These are phyloP conservation scores for Siniperca scherzeri DNA, from an alignment of 2,797 vertebrate genomes.

Conservation along the genomic window DNA sequence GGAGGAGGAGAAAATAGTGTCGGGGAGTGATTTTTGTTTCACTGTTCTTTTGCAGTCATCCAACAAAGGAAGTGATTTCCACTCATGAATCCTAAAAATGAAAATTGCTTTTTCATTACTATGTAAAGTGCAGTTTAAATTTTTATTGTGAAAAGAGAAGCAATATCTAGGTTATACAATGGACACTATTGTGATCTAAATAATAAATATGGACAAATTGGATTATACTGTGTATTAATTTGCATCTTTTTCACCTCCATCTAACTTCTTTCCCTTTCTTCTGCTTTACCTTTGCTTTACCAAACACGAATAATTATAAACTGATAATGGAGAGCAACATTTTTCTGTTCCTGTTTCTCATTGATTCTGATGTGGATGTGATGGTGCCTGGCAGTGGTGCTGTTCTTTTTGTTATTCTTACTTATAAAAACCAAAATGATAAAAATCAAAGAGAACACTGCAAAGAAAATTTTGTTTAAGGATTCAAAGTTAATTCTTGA, in stretches of 20 bases:
- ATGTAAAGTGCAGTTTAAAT: neutral
- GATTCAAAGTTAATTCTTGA: neutral
- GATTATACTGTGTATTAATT: neutral
- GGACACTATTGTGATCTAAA: neutral
- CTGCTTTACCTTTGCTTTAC: neutral
- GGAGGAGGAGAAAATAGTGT: slow-evolving; percentile 9
- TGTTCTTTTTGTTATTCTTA: neutral
- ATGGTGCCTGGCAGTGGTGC: neutral
- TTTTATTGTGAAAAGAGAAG: neutral
- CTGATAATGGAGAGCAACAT: neutral
- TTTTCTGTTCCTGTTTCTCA: neutral
- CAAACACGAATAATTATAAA: neutral
- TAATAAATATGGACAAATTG: neutral
- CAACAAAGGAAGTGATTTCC: slow-evolving; percentile 3
- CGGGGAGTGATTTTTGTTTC: slow-evolving; percentile 27
- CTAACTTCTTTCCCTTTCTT: neutral
- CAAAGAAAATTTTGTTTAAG: neutral
- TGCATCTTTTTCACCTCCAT: neutral
- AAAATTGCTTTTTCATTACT: neutral
- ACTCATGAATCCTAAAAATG: neutral
- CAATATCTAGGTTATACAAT: neutral
- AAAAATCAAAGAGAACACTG: neutral
- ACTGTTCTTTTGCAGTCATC: slow-evolving; percentile 2
- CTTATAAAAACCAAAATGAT: neutral
- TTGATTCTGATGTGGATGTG: neutral